phyloP scores from a whole-genome alignment of 2,888 invertebrate species.

The Agrilus mali region DNA sequence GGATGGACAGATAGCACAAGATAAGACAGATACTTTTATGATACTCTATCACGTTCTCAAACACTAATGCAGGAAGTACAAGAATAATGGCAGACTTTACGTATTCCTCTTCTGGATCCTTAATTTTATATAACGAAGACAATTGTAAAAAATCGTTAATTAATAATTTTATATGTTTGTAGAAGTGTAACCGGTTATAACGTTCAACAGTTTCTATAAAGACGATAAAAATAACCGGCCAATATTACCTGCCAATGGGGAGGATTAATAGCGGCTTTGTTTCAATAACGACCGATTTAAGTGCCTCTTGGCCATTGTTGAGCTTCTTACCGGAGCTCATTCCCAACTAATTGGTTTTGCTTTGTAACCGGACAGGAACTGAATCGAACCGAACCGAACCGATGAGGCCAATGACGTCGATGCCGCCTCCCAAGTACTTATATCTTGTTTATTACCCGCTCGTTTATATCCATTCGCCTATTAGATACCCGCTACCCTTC shows the following conservation, averaged over 20 bases:
- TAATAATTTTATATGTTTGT: no score
- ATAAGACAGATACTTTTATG: no score
- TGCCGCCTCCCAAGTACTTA: neutral
- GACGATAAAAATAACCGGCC: slow-evolving; percentile 30
- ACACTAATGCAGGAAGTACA: no score
- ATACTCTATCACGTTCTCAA: no score
- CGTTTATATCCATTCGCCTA: neutral
- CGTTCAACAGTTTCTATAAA: slow-evolving; percentile 26
- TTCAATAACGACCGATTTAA: slow-evolving; percentile 25
- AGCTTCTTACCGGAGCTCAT: slow-evolving; percentile 15
- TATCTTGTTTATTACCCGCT: neutral
- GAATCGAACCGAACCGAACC: neutral
- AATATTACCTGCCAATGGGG: slow-evolving; percentile 35
- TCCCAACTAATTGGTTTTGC: neutral
- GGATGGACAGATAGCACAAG: neutral
- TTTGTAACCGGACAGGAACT: neutral
- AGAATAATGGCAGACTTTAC: no score
- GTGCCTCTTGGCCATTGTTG: slow-evolving; percentile 16
- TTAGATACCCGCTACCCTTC: neutral
- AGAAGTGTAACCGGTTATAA: no score
- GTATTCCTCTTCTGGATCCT: no score
- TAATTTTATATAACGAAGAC: no score
- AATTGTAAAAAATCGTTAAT: no score
- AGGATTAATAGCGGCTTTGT: slow-evolving; percentile 33
- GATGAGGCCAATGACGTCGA: neutral